phyloP scores from a whole-genome alignment of 2,888 invertebrate genomes.

The Mythimna pallens region DNA sequence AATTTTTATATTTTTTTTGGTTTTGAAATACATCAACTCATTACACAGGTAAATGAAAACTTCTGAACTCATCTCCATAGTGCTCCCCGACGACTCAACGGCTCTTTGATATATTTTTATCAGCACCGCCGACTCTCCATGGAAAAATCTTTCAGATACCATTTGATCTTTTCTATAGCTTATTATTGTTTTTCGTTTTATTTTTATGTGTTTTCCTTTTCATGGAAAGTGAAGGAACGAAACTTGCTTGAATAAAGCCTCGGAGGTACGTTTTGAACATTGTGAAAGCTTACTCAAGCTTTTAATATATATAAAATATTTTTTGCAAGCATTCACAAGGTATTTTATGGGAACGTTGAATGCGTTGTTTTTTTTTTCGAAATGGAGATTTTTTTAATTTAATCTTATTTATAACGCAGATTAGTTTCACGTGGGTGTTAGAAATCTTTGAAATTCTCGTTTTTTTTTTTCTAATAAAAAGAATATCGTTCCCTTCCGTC shows the following conservation, averaged over 20 bases:
- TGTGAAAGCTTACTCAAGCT: background rate
- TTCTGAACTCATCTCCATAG: slow-evolving; percentile 12
- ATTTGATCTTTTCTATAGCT: slow-evolving; percentile 35
- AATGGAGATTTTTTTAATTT: too few species aligned
- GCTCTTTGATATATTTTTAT: slow-evolving; percentile 26
- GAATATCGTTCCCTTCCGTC: too few species aligned
- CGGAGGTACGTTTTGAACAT: background rate
- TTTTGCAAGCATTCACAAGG: background rate
- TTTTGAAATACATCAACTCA: too few species aligned
- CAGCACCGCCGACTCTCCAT: slow-evolving; percentile 7
- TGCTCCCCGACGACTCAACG: background rate
- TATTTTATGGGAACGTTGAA: background rate
- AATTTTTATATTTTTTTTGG: too few species aligned
- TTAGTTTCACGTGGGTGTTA: too few species aligned
- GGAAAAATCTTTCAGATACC: slow-evolving; percentile 24
- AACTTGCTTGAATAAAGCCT: background rate
- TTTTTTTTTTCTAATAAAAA: too few species aligned
- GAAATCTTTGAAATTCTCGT: too few species aligned
- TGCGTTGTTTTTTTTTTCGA: background rate
- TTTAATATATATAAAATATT: background rate
- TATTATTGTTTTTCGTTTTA: slow-evolving; percentile 38
- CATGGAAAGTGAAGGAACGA: background rate
- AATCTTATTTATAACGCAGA: too few species aligned
- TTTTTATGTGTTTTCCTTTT: slow-evolving; percentile 15
- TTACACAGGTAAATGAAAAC: background rate